phyloP scores from a whole-genome alignment of 1,140 invertebrate genomes.

The Pseudoatta argentina region DNA sequence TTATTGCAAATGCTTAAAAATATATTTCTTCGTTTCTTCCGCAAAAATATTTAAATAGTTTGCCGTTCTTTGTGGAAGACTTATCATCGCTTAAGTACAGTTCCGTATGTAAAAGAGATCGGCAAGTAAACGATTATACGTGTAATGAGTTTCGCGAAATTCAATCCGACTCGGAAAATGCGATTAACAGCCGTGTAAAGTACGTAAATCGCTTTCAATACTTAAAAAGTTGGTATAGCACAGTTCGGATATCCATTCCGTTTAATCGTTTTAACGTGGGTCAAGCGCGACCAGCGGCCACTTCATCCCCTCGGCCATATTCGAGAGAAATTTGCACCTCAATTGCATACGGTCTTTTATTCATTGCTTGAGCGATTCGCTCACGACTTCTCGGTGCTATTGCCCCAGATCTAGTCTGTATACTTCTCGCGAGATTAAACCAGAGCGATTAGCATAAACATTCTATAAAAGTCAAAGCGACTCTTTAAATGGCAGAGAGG shows the following conservation, averaged over 20 bases:
- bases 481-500: constrained; percentile 53
- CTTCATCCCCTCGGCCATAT: constrained; percentile 61
- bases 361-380: constrained; percentile 69
- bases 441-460: constrained; percentile 60
- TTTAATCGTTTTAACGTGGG: constrained; percentile 60
- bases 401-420: constrained; percentile 61
- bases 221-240: constrained; percentile 47
- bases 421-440: constrained; percentile 66
- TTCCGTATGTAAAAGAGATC: background rate
- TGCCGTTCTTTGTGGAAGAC: background rate
- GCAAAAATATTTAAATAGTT: constrained; percentile 1
- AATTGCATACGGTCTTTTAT: constrained; percentile 76
- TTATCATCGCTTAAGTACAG: background rate
- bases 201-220: constrained; percentile 59
- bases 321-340: constrained; percentile 74
- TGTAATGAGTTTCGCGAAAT: constrained; percentile 49
- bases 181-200: constrained; percentile 51
- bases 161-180: constrained; percentile 42
- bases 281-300: constrained; percentile 38
- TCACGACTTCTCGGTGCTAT: constrained; percentile 52
- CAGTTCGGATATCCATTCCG: constrained; percentile 43
- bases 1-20: background rate
- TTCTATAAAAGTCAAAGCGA: constrained; percentile 65
- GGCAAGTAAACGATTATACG: constrained; percentile 46
- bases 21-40: background rate